These are phyloP conservation scores for Noctua janthe DNA, from an alignment of 2,888 invertebrate species.

Conservation along the genomic window DNA sequence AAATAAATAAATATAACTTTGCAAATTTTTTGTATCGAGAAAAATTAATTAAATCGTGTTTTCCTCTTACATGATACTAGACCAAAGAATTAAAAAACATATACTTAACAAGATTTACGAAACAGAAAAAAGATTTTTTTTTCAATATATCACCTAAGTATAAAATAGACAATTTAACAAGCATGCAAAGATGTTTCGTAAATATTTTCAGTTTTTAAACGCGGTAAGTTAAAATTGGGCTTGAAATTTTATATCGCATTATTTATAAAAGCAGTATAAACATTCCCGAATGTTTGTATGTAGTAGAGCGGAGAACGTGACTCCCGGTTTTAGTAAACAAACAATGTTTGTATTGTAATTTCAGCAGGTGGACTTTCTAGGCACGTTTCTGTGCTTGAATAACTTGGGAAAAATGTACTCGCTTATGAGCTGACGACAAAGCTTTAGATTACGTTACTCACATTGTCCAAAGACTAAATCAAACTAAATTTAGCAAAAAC, in stretches of 20 bases:
- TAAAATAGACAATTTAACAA: background rate
- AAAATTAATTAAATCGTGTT: too few species aligned
- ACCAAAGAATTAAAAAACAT: too few species aligned
- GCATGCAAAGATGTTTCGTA: background rate
- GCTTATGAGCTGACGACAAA: constrained; percentile 17
- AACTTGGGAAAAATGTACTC: constrained; percentile 56
- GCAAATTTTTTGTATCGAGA: too few species aligned
- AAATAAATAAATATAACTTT: too few species aligned
- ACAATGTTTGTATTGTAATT: constrained; percentile 74
- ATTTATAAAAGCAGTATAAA: constrained; percentile 73
- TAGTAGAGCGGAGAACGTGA: constrained; percentile 72
- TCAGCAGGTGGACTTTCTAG: constrained; percentile 74
- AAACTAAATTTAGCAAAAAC: background rate
- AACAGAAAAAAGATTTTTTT: too few species aligned
- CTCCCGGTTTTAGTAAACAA: constrained; percentile 72
- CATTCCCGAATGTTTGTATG: constrained; percentile 68
- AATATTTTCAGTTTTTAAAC: constrained; percentile 19
- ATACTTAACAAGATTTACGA: too few species aligned
- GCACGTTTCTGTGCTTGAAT: constrained; percentile 70
- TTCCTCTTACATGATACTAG: too few species aligned
- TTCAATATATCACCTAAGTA: too few species aligned
- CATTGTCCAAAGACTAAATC: background rate
- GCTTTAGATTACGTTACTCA: background rate
- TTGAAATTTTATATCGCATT: constrained; percentile 68
- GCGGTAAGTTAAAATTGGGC: constrained; percentile 46